These are phyloP conservation scores for Bothrops jararaca DNA, from an alignment of 2,113 vertebrate species.

Conservation along the genomic window DNA sequence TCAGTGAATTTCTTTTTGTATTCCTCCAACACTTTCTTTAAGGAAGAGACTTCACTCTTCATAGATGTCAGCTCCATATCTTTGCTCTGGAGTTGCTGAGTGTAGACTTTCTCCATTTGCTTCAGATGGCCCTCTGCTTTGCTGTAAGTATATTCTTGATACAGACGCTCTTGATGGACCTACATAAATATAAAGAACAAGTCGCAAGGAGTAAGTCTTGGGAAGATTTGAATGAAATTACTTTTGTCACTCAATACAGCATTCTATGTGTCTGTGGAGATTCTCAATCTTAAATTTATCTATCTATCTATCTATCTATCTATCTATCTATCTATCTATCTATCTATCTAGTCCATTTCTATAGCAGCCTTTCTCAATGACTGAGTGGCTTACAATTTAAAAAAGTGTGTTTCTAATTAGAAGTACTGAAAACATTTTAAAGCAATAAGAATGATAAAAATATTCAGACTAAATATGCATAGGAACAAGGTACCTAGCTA, in stretches of 20 bases:
- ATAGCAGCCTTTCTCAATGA: neutral
- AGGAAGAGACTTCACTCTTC: constrained; percentile 78
- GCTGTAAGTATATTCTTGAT: constrained; percentile 83
- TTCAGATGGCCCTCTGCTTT: constrained; percentile 78
- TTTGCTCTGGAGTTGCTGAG: constrained; percentile 84
- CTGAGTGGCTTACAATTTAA: neutral
- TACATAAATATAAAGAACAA: constrained; percentile 46
- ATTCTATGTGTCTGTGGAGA: neutral
- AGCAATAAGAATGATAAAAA: neutral
- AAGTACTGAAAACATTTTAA: neutral
- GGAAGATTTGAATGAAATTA: neutral
- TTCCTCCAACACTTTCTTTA: constrained; percentile 88
- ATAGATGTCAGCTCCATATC: constrained; percentile 80
- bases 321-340: too few species aligned
- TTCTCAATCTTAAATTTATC: neutral
- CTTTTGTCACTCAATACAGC: neutral
- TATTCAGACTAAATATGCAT: neutral
- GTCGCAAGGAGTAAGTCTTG: neutral
- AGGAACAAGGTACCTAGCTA: neutral
- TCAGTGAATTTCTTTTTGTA: constrained; percentile 89
- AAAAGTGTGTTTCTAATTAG: neutral
- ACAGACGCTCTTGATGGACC: constrained; percentile 86
- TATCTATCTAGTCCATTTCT: neutral
- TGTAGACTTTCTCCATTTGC: constrained; percentile 84
- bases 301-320: too few species aligned